Conservation (phyloP, 2,888 invertebrate genomes). For the Ceriagrion tenellum region DNA sequence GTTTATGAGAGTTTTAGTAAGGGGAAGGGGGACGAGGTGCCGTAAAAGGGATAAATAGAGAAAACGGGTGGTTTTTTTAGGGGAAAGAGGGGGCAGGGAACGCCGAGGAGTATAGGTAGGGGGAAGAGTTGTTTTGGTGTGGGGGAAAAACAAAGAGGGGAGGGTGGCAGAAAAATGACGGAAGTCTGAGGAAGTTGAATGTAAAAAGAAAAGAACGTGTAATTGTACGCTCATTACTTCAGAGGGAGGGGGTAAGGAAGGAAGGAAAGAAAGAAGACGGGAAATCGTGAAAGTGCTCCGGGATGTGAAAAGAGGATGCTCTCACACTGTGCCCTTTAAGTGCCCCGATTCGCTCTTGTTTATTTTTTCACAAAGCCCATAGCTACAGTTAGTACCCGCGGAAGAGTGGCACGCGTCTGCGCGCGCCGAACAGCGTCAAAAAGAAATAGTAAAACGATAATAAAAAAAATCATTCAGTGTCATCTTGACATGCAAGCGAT, state of each 20-base stretch:
- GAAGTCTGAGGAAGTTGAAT: constrained; percentile 16
- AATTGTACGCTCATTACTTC: constrained; percentile 12
- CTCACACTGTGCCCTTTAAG: neutral
- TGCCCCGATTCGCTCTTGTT: constrained; percentile 24
- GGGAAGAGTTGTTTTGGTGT: neutral
- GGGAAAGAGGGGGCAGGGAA: neutral
- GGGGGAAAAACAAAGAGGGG: neutral
- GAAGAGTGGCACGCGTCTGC: constrained; percentile 40
- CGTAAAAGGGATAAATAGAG: constrained; percentile 33
- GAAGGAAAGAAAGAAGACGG: neutral
- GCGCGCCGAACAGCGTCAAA: constrained; percentile 17
- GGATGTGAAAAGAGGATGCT: constrained; percentile 39
- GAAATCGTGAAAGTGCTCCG: neutral
- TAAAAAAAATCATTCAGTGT: neutral
- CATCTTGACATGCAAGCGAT: neutral
- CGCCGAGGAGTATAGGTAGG: neutral
- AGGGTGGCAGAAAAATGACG: neutral
- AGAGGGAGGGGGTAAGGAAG: neutral
- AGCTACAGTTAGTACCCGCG: constrained; percentile 23
- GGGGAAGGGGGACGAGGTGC: neutral
- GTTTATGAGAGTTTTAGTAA: constrained; percentile 27
- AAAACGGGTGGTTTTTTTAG: constrained; percentile 13
- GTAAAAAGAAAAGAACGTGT: neutral
- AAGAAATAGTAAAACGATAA: neutral
- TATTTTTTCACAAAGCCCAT: neutral